Base-by-base conservation (phyloP, 2,113 vertebrate species). In the Turdus rufiventris region DNA sequence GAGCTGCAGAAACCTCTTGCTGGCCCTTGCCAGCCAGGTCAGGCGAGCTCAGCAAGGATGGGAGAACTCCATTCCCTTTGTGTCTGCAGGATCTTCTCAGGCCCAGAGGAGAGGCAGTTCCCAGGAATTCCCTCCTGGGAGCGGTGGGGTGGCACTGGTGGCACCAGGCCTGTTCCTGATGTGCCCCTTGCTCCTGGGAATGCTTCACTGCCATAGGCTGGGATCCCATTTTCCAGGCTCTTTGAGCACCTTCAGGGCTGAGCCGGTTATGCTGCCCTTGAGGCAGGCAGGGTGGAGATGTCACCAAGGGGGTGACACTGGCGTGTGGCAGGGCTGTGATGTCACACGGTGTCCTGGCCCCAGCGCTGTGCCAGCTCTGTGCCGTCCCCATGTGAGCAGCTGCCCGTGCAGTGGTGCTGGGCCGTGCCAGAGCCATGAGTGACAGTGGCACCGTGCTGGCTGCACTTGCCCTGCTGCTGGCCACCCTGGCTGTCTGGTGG, bases 371-470 rank as follows among this genome's bases (percentile, higher is more conserved):
- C 14, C 50, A 33, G 8, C 20, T 6, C 38, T 5, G 12, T 3
- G 68, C 36, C 68, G 42, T 25, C 21, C 12, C 51, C 29, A 33
- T 14, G 14, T 10, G 7, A 7, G 8, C 12, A 18, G 36, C 36
- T 0, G 1, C 29, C 28, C 10, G 50, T 18, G 36, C 48, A 31
- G 67, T 12, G 7, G 28, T 2, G 2, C 9, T 12, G 51, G 51
- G 54, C 6, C 3, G 0, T 6, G 26, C n/a, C n/a, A 2, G 9
- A 25, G 56, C n/a, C 48, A 2, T 25, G 26, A 18, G 56, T 2
- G 4, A 18, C 2, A 4, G 15, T 19, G 43, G 25, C 42, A 28
- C 15, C 26, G 8, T 50, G 48, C 48, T 50, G 48, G 48, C 48
- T 50, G 48, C 25, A 8, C 25, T 28, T 10, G 42, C 20, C 73